Percentiles rank a stretch among this genome's conserved stretches.
Conservation (phyloP, 2,113 vertebrate genomes). For the Syrmaticus mikado region DNA sequence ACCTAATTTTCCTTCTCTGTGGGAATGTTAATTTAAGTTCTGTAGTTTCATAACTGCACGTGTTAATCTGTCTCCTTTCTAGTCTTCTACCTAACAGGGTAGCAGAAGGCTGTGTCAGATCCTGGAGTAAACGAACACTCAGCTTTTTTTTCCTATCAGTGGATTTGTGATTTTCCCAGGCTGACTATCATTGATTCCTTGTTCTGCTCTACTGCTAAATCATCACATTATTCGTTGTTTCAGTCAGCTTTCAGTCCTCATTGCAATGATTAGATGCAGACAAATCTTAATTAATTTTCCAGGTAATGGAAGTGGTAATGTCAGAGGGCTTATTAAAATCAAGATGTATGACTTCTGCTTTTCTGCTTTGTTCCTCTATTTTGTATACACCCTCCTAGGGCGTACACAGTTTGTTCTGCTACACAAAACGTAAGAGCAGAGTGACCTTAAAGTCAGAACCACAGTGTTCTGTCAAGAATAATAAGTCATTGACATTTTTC, state of each 20-base stretch:
- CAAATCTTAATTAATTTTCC: conserved; percentile 10
- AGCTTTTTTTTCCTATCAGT: not conserved
- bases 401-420: conserved; percentile 7
- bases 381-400: not conserved
- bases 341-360: not conserved
- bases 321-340: conserved; percentile 12
- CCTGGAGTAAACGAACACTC: not conserved
- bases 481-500: conserved; percentile 26
- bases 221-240: not conserved
- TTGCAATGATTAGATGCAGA: not conserved
- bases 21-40: not conserved
- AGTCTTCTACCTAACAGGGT: not conserved
- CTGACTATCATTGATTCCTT: not conserved
- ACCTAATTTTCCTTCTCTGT: not conserved
- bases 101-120: not conserved
- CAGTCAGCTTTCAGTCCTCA: not conserved
- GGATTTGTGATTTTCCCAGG: not conserved
- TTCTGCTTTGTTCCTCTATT: conserved; percentile 21
- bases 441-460: conserved; percentile 53
- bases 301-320: not conserved
- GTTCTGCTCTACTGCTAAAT: not conserved
- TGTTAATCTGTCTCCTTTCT: not conserved
- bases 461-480: conserved; percentile 38
- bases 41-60: not conserved
- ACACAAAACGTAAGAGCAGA: conserved; percentile 23